Percentiles rank a stretch among this genome's conserved stretches.
Conservation (phyloP, 2,888 invertebrate species). For the Automeris io region DNA sequence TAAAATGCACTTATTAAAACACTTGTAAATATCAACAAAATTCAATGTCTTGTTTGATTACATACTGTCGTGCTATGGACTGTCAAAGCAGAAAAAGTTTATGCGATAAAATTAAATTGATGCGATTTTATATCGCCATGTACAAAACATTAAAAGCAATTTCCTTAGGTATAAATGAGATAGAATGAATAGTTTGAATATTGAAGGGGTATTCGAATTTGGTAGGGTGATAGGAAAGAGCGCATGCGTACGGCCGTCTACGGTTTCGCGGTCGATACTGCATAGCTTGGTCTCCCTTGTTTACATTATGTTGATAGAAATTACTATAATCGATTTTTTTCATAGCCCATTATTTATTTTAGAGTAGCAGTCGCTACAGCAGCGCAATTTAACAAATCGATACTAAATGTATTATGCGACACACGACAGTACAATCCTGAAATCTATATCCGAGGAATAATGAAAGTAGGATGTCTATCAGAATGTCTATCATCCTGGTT, state of each 20-base stretch:
- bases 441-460: too few species aligned
- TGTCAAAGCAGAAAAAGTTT: not conserved
- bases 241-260: conserved; percentile 25
- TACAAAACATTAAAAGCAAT: not conserved
- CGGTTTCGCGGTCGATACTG: conserved; percentile 21
- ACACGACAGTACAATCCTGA: too few species aligned
- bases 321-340: too few species aligned
- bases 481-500: too few species aligned
- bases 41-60: not conserved
- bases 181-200: conserved; percentile 10
- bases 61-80: too few species aligned
- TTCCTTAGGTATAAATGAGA: conserved; percentile 4
- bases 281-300: too few species aligned
- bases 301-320: too few species aligned
- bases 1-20: conserved; percentile 12
- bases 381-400: too few species aligned
- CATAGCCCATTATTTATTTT: too few species aligned
- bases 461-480: too few species aligned
- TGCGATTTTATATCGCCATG: not conserved
- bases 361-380: too few species aligned
- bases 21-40: conserved; percentile 13
- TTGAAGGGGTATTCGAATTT: conserved; percentile 9
- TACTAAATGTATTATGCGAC: too few species aligned
- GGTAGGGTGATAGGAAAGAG: conserved; percentile 7
- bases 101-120: not conserved